Evolutionary conservation across 2,888 invertebrate genomes (phyloP).

Genomic region (Harpagoxenus sublaevis): DNA sequence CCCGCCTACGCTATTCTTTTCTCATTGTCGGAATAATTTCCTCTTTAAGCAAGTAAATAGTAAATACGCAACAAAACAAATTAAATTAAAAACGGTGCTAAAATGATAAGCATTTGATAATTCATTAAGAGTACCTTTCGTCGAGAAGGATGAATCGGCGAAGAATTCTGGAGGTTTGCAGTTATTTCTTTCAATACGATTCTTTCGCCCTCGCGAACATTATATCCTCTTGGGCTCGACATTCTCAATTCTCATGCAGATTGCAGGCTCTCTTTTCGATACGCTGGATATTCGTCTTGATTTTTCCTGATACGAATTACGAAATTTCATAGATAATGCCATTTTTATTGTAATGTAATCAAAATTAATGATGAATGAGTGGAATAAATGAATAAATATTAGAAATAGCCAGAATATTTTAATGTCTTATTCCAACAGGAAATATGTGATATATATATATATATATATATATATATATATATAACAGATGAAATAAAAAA

Average conservation of each 20-base stretch:
- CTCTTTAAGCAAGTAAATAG: not conserved
- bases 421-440: not conserved
- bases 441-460: not conserved
- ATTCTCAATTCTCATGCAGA: slow-evolving; percentile 55
- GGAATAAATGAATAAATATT: not conserved
- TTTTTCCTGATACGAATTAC: not conserved
- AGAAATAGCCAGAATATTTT: not conserved
- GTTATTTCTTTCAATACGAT: slow-evolving; percentile 81
- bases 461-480: too few species aligned
- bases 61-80: not conserved
- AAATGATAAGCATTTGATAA: not conserved
- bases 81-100: too few species aligned
- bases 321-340: not conserved
- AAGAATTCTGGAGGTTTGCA: slow-evolving; percentile 81
- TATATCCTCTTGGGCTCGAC: slow-evolving; percentile 77
- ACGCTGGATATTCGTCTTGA: not conserved
- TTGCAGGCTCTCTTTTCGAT: not conserved
- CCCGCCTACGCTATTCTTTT: not conserved
- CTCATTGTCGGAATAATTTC: not conserved
- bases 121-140: slow-evolving; percentile 74
- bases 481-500: not conserved
- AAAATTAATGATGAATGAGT: not conserved
- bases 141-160: slow-evolving; percentile 70
- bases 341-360: not conserved
- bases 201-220: slow-evolving; percentile 79